Percentiles rank a stretch among this genome's conserved stretches.
Evolutionary conservation across 2,888 invertebrate genomes (phyloP).

Genomic region (Drosophila subquinaria): DNA sequence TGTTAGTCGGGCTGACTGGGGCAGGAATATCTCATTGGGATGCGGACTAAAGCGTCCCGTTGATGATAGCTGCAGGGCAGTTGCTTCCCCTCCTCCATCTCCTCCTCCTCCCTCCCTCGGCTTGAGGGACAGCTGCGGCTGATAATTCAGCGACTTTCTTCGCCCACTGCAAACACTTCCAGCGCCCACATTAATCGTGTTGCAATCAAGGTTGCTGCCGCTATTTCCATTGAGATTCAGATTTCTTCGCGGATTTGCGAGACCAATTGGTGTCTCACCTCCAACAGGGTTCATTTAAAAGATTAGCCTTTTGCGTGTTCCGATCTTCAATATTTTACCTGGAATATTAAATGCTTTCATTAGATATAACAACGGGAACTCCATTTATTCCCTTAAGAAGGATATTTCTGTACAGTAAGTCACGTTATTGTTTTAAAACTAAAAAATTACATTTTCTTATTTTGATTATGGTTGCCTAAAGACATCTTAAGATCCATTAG

Average conservation of each 20-base stretch:
- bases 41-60: conserved; percentile 77
- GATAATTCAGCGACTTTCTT: conserved; percentile 81
- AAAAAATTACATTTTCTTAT: no score
- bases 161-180: conserved; percentile 45
- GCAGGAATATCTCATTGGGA: conserved; percentile 68
- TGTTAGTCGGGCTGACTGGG: conserved; percentile 60
- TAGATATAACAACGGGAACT: not conserved
- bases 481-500: not conserved
- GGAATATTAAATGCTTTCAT: not conserved
- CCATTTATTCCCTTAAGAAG: not conserved
- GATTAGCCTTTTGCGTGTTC: not conserved
- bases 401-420: no score
- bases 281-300: conserved; percentile 30
- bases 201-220: conserved; percentile 6
- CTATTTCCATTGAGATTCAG: conserved; percentile 9
- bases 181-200: conserved; percentile 4
- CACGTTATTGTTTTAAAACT: no score
- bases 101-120: conserved; percentile 44
- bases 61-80: conserved; percentile 34
- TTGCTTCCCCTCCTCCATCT: conserved; percentile 10
- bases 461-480: not conserved
- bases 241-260: conserved; percentile 29
- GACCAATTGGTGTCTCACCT: conserved; percentile 8
- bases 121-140: conserved; percentile 71
- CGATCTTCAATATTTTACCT: not conserved